Evolutionary conservation across 2,888 invertebrate species (phyloP), one percentile per base, ranked within the genome.

Genomic region (Melitaea athalia): DNA sequence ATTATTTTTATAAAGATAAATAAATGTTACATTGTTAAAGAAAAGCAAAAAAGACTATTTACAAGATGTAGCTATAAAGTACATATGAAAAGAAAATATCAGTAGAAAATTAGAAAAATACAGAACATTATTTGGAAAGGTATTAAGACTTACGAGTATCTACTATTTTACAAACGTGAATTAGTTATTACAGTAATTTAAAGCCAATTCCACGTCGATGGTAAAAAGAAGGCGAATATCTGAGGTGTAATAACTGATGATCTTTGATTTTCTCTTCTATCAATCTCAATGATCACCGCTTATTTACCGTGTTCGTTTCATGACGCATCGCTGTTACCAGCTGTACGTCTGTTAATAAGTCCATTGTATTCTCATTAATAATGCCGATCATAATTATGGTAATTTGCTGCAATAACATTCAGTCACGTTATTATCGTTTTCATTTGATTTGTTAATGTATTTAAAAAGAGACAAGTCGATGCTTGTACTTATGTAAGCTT

Each of bases 241-340:
- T 61, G 63, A 63, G 63, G 63, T 68, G 68, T 67, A 65, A 70
- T 68, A 68, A 67, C 55, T 63, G 62, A 70, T 43, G 67, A 70
- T 71, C 68, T 42, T 65, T 69, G 67, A 70, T 65, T 70, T 66
- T 66, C 42, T 63, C 52, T 67, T 42, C 59, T 52, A 69, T 63
- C 63, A 57, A 63, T 65, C 49, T 63, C 66, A 59, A 67, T 68
- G 66, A 68, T 67, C 68, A 60, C 66, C 45, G 64, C 50, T 49
- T 69, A 24, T 50, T 55, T 6, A 42, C 31, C 33, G 61, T 67
- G 43, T 65, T 61, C 64, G 50, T 69, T 62, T 70, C 67, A 67
- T 67, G 67, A 67, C 47, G 64, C 63, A n/a, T 59, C 59, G 67
- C 63, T 69, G 61, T 67, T 60, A 42, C 31, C 57, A 15, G 57